Evolutionary conservation across 2,888 invertebrate genomes (phyloP).

Genomic region (Polyommatus iphigenia): DNA sequence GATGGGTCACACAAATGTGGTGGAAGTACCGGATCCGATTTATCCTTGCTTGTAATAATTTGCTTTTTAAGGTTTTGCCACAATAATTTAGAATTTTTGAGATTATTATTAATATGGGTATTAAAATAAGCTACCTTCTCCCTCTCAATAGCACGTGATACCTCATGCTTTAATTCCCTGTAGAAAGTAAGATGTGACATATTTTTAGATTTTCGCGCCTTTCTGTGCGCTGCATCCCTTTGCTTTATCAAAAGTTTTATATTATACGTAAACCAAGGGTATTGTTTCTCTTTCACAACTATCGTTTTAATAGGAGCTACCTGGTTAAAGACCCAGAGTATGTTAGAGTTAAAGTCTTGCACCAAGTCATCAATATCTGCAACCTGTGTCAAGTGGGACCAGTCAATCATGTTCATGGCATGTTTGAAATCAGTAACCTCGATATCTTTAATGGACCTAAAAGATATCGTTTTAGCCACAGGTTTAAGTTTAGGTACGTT

Average conservation of each 20-base stretch:
- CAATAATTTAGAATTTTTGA: neutral
- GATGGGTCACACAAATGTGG: constrained; percentile 18
- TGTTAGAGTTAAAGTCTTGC: neutral
- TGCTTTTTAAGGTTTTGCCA: constrained; percentile 31
- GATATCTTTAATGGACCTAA: neutral
- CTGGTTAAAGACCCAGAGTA: neutral
- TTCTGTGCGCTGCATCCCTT: constrained; percentile 29
- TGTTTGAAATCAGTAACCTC: neutral
- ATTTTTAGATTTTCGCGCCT: constrained; percentile 19
- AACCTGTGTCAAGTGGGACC: neutral
- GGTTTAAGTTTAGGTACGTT: neutral
- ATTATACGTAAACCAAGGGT: constrained; percentile 33
- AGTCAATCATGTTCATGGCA: neutral
- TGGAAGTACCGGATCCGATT: neutral
- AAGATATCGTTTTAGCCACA: neutral
- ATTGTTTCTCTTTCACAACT: neutral
- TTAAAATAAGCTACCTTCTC: constrained; percentile 33
- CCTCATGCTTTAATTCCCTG: constrained; percentile 30
- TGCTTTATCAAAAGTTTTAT: constrained; percentile 30
- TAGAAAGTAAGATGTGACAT: constrained; percentile 29
- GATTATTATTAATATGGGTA: constrained; percentile 22
- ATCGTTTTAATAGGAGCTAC: neutral
- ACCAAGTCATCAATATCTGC: neutral
- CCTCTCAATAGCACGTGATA: constrained; percentile 19
- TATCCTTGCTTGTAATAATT: neutral